Evolutionary conservation across 2,888 invertebrate species (phyloP).

Genomic region (Protophormia terraenovae): DNA sequence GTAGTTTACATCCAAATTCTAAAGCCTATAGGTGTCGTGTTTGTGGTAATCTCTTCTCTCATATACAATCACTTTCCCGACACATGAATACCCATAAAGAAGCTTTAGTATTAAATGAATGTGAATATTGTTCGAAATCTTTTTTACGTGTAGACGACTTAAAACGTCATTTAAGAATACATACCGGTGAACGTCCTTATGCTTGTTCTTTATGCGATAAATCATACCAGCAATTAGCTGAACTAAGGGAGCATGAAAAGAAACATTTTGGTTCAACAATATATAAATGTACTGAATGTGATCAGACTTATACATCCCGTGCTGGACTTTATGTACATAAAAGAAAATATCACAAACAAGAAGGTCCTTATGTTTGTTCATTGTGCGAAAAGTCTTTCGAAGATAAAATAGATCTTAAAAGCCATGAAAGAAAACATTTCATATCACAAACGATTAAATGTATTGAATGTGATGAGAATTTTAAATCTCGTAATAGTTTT

Average conservation of each 20-base stretch:
- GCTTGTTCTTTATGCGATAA: constrained; percentile 57
- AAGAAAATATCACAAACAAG: constrained; percentile 22
- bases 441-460: constrained; percentile 38
- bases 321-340: constrained; percentile 66
- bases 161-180: constrained; percentile 64
- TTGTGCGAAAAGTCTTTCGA: constrained; percentile 55
- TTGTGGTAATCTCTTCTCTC: constrained; percentile 59
- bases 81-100: constrained; percentile 67
- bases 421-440: constrained; percentile 51
- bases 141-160: constrained; percentile 64
- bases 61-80: constrained; percentile 68
- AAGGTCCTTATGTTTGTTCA: constrained; percentile 38
- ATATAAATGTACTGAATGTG: constrained; percentile 62
- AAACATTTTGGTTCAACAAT: constrained; percentile 47
- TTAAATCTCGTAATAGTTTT: constrained; percentile 49
- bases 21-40: constrained; percentile 68
- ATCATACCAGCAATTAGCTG: constrained; percentile 57
- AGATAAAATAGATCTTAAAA: constrained; percentile 11
- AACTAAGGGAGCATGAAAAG: constrained; percentile 57
- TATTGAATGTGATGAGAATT: constrained; percentile 37
- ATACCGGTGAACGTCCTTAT: constrained; percentile 68
- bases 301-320: constrained; percentile 49
- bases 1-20: constrained; percentile 59
- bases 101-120: constrained; percentile 35
- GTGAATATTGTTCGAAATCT: constrained; percentile 54